A percentile compares a stretch with the other conserved stretches of the same genome.
These are phyloP conservation scores for Pangasius macronema DNA, from an alignment of 2,797 vertebrate genomes.

Conservation along the genomic window DNA sequence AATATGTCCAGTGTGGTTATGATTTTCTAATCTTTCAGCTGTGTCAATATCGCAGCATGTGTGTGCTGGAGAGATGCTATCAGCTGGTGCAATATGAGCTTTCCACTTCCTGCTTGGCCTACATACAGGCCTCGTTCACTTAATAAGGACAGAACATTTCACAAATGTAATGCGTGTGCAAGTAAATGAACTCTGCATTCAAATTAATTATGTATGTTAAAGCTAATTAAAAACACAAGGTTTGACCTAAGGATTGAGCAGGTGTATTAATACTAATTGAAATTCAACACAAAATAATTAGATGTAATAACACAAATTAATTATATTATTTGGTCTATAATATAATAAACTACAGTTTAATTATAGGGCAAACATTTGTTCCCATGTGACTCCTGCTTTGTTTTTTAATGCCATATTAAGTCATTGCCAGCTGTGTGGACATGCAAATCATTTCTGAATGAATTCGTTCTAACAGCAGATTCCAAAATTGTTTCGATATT, in stretches of 20 bases:
- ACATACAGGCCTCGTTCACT: conserved; percentile 9
- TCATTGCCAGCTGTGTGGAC: neutral
- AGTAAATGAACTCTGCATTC: neutral
- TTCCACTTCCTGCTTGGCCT: conserved; percentile 28
- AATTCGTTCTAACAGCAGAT: neutral
- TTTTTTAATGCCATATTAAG: neutral
- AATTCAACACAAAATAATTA: conserved; percentile 19
- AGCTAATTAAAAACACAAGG: conserved; percentile 4
- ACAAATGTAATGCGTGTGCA: neutral
- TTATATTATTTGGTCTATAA: neutral
- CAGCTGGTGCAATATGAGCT: conserved; percentile 12
- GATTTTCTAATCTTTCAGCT: conserved; percentile 69
- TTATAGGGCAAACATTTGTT: conserved; percentile 1
- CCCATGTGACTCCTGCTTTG: neutral
- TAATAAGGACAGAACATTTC: neutral
- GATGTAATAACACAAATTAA: conserved; percentile 9
- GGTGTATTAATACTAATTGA: conserved; percentile 9
- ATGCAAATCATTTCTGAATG: neutral
- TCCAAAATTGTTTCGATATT: neutral
- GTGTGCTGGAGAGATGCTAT: conserved; percentile 29
- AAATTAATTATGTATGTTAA: neutral
- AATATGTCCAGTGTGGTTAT: conserved; percentile 73
- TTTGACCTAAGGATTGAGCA: conserved; percentile 9
- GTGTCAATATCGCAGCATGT: conserved; percentile 67
- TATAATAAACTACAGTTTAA: neutral